These are phyloP conservation scores for Tanytarsus gracilentus DNA, from an alignment of 2,888 invertebrate species.

Conservation along the genomic window DNA sequence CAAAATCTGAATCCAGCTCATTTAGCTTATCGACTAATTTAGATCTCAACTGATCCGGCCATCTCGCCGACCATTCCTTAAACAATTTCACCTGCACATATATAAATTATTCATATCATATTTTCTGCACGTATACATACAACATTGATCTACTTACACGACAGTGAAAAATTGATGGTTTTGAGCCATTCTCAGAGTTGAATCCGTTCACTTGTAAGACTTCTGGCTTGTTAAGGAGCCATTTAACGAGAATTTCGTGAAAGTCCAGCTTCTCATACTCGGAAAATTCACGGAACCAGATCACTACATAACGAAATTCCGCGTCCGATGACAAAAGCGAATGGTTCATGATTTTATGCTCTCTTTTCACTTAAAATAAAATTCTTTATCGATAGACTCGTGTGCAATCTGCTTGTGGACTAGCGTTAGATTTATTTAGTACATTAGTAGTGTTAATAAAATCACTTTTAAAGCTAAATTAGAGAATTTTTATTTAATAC, in stretches of 20 bases:
- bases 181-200: neutral
- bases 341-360: neutral
- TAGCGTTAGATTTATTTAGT: neutral
- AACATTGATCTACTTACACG: slow-evolving; percentile 6
- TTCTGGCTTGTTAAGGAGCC: slow-evolving; percentile 33
- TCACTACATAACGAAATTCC: slow-evolving; percentile 69
- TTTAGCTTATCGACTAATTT: slow-evolving; percentile 58
- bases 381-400: neutral
- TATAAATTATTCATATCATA: neutral
- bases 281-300: slow-evolving; percentile 86
- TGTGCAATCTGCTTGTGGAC: no score
- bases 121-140: neutral
- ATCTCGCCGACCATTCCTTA: slow-evolving; percentile 72
- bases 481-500: no score
- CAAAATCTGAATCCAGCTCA: slow-evolving; percentile 63
- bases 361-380: slow-evolving; percentile 7
- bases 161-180: slow-evolving; percentile 20
- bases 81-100: slow-evolving; percentile 62
- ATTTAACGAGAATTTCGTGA: slow-evolving; percentile 61
- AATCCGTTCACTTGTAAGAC: slow-evolving; percentile 16
- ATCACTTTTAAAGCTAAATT: no score
- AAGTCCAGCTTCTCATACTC: slow-evolving; percentile 80
- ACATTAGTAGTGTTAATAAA: neutral
- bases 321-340: slow-evolving; percentile 51
- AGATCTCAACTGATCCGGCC: slow-evolving; percentile 65